phyloP scores from a whole-genome alignment of 2,888 invertebrate genomes.

The Erebia epiphron region DNA sequence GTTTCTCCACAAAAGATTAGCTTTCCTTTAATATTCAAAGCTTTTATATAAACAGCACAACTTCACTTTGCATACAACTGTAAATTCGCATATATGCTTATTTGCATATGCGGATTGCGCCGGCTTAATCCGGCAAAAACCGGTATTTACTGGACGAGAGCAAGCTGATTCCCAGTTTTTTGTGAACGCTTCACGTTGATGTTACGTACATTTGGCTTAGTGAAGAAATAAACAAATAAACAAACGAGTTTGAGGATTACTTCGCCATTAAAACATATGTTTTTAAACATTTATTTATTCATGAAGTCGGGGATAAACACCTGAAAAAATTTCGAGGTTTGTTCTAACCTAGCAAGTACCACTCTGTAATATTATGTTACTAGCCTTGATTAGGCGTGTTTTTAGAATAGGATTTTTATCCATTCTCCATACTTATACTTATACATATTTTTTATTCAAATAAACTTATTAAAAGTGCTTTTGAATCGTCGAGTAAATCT shows the following conservation, averaged over 20 bases:
- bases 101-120: constrained; percentile 62
- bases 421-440: too few relatives aligned
- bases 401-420: not conserved
- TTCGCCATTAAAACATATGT: constrained; percentile 24
- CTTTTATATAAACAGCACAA: constrained; percentile 34
- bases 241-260: constrained; percentile 35
- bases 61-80: constrained; percentile 53
- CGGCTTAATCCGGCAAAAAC: constrained; percentile 66
- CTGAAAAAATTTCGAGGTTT: not conserved
- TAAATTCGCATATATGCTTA: constrained; percentile 65
- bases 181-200: constrained; percentile 46
- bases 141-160: constrained; percentile 63
- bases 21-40: constrained; percentile 34
- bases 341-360: not conserved
- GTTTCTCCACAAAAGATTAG: constrained; percentile 29
- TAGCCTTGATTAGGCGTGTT: not conserved
- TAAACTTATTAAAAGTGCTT: too few relatives aligned
- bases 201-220: constrained; percentile 42
- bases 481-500: too few relatives aligned
- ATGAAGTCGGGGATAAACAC: not conserved
- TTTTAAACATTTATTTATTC: constrained; percentile 27
- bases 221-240: constrained; percentile 41
- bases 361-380: not conserved
- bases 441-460: too few relatives aligned
- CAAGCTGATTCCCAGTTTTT: constrained; percentile 50